Conservation (phyloP, 2,113 vertebrate species). For the Mugil cephalus region DNA sequence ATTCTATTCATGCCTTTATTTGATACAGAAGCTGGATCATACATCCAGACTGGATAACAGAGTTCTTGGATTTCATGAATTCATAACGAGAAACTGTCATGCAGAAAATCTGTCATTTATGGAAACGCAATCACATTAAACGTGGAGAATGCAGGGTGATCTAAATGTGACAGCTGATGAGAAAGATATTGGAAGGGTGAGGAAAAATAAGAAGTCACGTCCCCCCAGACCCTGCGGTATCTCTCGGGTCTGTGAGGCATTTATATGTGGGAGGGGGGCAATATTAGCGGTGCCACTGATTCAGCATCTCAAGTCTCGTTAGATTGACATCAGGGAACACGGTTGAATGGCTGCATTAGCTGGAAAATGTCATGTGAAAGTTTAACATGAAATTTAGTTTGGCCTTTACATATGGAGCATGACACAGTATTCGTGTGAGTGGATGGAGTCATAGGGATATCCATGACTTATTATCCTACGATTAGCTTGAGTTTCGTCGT, state of each 20-base stretch:
- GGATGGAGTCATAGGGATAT: neutral
- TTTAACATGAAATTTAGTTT: neutral
- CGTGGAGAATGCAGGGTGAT: constrained; percentile 27
- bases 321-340: no score
- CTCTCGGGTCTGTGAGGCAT: constrained; percentile 56
- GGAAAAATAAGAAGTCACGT: no score
- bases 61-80: neutral
- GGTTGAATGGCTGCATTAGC: neutral
- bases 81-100: constrained; percentile 10
- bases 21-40: neutral
- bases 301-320: constrained; percentile 19
- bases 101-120: constrained; percentile 31
- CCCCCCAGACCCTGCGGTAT: neutral
- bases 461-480: no score
- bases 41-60: neutral
- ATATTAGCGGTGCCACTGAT: constrained; percentile 35
- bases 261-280: constrained; percentile 3
- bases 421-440: neutral
- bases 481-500: no score
- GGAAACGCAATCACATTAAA: constrained; percentile 32
- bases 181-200: neutral
- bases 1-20: rapidly evolving
- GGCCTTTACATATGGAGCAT: neutral
- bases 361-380: neutral
- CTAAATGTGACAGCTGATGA: constrained; percentile 28